A percentile compares a stretch with the other conserved stretches of the same genome.
Evolutionary conservation across 2,797 vertebrate species (phyloP).

Genomic region (Cephalopachus bancanus): DNA sequence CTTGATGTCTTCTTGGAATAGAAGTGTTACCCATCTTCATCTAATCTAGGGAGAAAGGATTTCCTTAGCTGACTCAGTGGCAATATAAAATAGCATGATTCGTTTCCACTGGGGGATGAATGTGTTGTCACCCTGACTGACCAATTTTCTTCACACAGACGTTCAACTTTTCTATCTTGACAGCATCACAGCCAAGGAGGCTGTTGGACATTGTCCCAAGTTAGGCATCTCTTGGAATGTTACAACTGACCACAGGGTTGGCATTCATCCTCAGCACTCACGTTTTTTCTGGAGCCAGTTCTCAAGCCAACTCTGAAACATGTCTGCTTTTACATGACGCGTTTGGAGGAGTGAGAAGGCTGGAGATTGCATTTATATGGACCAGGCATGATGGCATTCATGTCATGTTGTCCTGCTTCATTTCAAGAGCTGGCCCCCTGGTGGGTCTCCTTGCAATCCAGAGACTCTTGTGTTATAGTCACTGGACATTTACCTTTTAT

Average conservation of each 20-base stretch:
- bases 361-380: background rate
- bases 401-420: background rate
- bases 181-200: background rate
- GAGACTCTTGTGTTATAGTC: background rate
- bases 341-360: background rate
- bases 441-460: background rate
- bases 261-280: background rate
- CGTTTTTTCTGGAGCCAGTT: background rate
- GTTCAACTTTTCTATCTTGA: background rate
- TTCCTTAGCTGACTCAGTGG: background rate
- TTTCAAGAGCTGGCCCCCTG: background rate
- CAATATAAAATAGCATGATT: slow-evolving; percentile 20
- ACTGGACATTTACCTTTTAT: background rate
- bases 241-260: background rate
- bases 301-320: background rate
- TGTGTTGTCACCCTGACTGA: background rate
- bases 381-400: background rate
- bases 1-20: background rate
- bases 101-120: background rate
- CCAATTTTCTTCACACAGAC: background rate
- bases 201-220: background rate
- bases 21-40: slow-evolving; percentile 38
- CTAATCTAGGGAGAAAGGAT: slow-evolving; percentile 6
- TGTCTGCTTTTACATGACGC: background rate
- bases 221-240: background rate